Conservation (phyloP, 2,888 invertebrate species). For the Priocnemis perturbator region DNA sequence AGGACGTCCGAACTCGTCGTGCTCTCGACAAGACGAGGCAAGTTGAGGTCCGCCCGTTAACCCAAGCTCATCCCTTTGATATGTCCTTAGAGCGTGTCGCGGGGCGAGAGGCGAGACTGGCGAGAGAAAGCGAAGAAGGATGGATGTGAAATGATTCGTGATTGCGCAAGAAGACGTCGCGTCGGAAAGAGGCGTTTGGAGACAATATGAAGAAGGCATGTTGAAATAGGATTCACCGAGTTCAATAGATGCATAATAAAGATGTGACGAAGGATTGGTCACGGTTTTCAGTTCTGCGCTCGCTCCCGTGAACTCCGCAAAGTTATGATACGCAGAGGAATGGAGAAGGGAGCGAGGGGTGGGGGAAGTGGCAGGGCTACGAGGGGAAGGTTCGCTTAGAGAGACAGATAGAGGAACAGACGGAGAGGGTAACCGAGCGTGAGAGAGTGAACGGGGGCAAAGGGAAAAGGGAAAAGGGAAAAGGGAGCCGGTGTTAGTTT, state of each 20-base stretch:
- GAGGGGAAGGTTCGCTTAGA: not conserved
- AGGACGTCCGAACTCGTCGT: conserved; percentile 55
- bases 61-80: conserved; percentile 16
- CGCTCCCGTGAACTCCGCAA: too few relatives aligned
- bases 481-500: conserved; percentile 70
- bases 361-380: too few relatives aligned
- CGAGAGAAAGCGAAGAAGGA: not conserved
- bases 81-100: not conserved
- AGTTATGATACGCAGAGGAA: too few relatives aligned
- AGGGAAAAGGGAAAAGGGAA: conserved; percentile 36
- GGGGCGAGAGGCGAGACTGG: too few relatives aligned
- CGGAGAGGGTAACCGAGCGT: conserved; percentile 4
- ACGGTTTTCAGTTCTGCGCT: too few relatives aligned
- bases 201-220: not conserved
- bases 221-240: not conserved
- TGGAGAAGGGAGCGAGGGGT: too few relatives aligned
- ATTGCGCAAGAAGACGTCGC: not conserved
- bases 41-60: conserved; percentile 29
- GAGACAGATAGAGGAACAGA: too few relatives aligned
- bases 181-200: too few relatives aligned
- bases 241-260: too few relatives aligned
- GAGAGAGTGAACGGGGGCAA: conserved; percentile 34
- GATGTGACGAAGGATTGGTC: too few relatives aligned
- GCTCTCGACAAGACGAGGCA: conserved; percentile 43
- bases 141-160: too few relatives aligned